A percentile compares a stretch with the other conserved stretches of the same genome.
Evolutionary conservation across 2,797 vertebrate genomes (phyloP).

Genomic region (Sebastes kiyomatsui): DNA sequence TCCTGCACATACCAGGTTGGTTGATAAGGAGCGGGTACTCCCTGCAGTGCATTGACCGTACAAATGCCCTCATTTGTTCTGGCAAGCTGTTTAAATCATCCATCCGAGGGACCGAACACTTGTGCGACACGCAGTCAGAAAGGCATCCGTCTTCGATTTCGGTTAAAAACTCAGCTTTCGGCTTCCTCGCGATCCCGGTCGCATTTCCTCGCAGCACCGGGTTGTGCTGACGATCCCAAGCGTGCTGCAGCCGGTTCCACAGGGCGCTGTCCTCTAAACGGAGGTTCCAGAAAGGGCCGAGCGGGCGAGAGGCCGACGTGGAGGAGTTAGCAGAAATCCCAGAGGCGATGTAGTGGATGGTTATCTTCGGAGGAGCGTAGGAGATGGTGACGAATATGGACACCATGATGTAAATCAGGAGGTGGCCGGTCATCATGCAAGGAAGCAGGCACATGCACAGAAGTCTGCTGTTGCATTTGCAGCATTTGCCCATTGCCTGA

Average conservation of each 20-base stretch:
- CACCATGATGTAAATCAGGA: constrained; percentile 82
- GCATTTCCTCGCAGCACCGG: constrained; percentile 76
- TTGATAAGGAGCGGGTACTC: constrained; percentile 78
- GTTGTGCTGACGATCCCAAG: constrained; percentile 80
- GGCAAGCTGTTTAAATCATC: constrained; percentile 71
- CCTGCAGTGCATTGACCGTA: constrained; percentile 83
- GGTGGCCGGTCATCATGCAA: constrained; percentile 85
- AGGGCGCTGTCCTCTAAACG: constrained; percentile 75
- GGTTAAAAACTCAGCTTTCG: not conserved
- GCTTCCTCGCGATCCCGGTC: constrained; percentile 24
- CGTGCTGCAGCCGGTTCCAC: constrained; percentile 85
- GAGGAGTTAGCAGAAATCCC: constrained; percentile 74
- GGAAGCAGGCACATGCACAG: constrained; percentile 85
- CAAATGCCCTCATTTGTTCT: constrained; percentile 79
- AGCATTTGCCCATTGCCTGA: constrained; percentile 78
- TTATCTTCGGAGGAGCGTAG: constrained; percentile 77
- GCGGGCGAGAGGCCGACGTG: constrained; percentile 70
- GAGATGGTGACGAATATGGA: constrained; percentile 83
- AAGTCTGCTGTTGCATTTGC: constrained; percentile 77
- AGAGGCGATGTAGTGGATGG: constrained; percentile 76
- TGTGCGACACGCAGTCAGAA: constrained; percentile 58
- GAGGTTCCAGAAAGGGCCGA: constrained; percentile 83
- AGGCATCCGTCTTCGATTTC: constrained; percentile 35
- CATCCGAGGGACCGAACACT: constrained; percentile 47
- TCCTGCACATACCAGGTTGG: constrained; percentile 72